A percentile compares a stretch with the other conserved stretches of the same genome.
phyloP scores from a whole-genome alignment of 2,888 invertebrate species.

The Agrotis puta region DNA sequence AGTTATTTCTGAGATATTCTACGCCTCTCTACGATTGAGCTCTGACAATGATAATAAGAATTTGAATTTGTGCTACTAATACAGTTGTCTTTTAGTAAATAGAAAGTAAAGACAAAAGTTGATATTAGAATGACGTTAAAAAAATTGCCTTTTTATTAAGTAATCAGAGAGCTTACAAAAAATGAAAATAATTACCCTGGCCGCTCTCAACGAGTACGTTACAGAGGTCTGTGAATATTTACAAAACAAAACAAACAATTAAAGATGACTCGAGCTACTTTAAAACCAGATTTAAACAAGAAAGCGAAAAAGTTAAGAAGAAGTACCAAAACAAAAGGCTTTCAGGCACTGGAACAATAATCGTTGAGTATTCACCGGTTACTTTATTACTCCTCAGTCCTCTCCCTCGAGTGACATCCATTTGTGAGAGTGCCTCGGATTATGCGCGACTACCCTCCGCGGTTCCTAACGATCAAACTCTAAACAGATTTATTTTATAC shows the following conservation, averaged over 20 bases:
- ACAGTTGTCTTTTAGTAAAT: neutral
- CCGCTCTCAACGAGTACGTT: neutral
- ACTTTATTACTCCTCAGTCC: slow-evolving; percentile 51
- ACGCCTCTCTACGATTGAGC: neutral
- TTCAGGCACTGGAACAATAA: slow-evolving; percentile 55
- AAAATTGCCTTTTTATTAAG: neutral
- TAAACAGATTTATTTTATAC: slow-evolving; percentile 64
- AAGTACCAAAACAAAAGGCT: slow-evolving; percentile 49
- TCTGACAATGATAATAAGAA: neutral
- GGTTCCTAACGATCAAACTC: slow-evolving; percentile 53
- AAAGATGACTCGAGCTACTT: neutral
- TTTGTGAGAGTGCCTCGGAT: slow-evolving; percentile 65
- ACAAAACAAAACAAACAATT: slow-evolving; percentile 38
- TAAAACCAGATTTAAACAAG: slow-evolving; percentile 27
- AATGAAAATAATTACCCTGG: neutral
- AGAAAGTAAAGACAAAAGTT: neutral
- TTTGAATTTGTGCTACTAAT: neutral
- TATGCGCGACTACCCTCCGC: slow-evolving; percentile 63
- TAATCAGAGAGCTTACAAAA: neutral
- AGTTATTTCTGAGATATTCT: neutral
- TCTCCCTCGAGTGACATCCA: slow-evolving; percentile 61
- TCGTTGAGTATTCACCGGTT: slow-evolving; percentile 55
- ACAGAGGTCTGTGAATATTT: neutral
- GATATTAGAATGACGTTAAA: neutral
- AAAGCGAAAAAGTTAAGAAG: slow-evolving; percentile 23